Evolutionary conservation across 2,888 invertebrate species (phyloP), one percentile per base, ranked within the genome.

Genomic region (Diadegma fenestrale): DNA sequence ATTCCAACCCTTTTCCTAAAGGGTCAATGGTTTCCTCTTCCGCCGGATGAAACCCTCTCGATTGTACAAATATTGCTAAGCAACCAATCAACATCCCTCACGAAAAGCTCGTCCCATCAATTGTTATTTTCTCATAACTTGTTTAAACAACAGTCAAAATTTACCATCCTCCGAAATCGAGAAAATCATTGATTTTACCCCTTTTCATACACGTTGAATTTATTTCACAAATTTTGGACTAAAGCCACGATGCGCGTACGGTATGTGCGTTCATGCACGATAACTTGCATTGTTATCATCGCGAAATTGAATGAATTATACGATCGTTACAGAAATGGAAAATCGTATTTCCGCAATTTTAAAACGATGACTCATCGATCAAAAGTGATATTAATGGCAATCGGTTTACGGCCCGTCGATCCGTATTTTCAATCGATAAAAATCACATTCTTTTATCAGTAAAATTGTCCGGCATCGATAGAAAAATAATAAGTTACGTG

Each of bases 401-500:
- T 43, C 19, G 66, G 12, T 51, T 58, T 45, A 30, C 61, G 68
- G 37, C 63, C 37, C 37, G 75, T 63, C 22, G 41, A 26, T 58
- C 41, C 19, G 19, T 51, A 58, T 26, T 12, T 64, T 45, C 33
- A 22, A 43, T 43, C 54, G 68, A 78, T 69, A 69, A 80, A 80
- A 80, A 75, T 68, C 37, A 54, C 8, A 80, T 75, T 82, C 66
- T 72, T 78, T 72, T 26, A 72, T 7, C 66, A 45, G 51, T 61
- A 78, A 81, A 69, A 69, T 68, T 58, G 33, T 41, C 33, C 68
- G 43, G 66, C 51, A 51, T 63, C 78, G 66, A 78, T 81, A 66
- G 43, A 73, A 77, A 73, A 54, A 77, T 69, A 75, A 80, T 80
- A 81, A 84, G 73, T 66, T 73, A 81, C 77, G 77, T 80, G 81